phyloP scores from a whole-genome alignment of 2,888 invertebrate genomes.

The Meandrusa payeni region DNA sequence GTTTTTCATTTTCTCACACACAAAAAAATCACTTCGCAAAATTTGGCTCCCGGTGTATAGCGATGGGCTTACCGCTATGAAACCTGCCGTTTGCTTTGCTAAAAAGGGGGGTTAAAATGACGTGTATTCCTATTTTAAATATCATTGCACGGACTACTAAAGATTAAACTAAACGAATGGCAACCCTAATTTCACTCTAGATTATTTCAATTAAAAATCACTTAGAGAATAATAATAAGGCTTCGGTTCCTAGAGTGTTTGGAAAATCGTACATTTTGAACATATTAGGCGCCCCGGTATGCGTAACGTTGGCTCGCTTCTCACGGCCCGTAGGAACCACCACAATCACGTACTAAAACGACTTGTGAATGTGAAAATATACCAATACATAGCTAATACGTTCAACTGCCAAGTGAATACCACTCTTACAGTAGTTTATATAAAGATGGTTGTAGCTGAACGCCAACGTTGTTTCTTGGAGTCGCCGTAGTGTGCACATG shows the following conservation, averaged over 20 bases:
- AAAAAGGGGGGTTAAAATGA: too few species aligned
- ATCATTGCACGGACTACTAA: too few species aligned
- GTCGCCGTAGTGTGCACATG: conserved; percentile 26
- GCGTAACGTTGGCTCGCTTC: conserved; percentile 37
- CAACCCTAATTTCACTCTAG: conserved; percentile 1
- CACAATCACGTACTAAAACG: conserved; percentile 46
- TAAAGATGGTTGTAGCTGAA: conserved; percentile 1
- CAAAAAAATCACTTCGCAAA: too few species aligned
- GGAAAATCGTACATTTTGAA: conserved; percentile 30
- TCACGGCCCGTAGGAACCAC: conserved; percentile 53
- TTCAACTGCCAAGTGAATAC: conserved; percentile 14
- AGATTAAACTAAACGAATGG: conserved; percentile 1
- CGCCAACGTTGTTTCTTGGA: neutral
- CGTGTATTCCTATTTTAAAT: too few species aligned
- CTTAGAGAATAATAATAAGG: conserved; percentile 18
- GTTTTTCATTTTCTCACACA: too few species aligned
- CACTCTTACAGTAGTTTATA: neutral
- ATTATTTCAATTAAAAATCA: conserved; percentile 20
- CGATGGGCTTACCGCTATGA: too few species aligned
- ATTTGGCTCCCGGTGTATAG: too few species aligned
- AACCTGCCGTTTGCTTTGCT: too few species aligned
- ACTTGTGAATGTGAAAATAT: conserved; percentile 61
- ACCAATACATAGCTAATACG: conserved; percentile 43
- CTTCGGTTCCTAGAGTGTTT: conserved; percentile 14
- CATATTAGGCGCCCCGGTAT: conserved; percentile 33